Conservation (phyloP, 1,140 invertebrate genomes). For the Drosophila albomicans region DNA sequence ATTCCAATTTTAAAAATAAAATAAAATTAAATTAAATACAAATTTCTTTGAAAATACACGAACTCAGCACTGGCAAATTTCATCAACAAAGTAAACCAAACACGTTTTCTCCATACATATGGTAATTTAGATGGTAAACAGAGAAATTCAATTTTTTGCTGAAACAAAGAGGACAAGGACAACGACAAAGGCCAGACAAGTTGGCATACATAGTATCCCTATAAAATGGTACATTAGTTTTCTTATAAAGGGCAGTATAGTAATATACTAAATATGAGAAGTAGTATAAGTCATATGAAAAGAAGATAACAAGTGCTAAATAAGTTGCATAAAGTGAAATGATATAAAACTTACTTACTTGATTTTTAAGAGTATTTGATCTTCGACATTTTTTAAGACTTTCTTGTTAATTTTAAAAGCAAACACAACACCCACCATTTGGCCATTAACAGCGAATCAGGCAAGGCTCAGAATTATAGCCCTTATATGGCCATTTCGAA, state of each 20-base stretch:
- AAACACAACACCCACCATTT: conserved; percentile 55
- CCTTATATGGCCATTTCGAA: conserved; percentile 69
- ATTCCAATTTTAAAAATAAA: conserved; percentile 80
- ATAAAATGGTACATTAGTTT: not conserved
- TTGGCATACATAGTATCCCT: not conserved
- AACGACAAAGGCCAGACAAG: conserved; percentile 15
- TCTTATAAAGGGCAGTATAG: not conserved
- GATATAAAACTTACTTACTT: not conserved
- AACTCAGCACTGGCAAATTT: conserved; percentile 24
- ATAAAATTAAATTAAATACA: conserved; percentile 65
- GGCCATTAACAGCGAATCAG: conserved; percentile 74
- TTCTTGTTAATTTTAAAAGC: conserved; percentile 72
- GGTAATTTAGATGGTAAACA: conserved; percentile 56
- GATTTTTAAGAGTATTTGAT: conserved; percentile 6
- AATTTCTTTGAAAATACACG: conserved; percentile 67
- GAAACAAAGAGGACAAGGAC: conserved; percentile 11
- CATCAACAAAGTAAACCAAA: conserved; percentile 31
- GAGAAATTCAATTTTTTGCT: conserved; percentile 62
- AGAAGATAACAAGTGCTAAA: not conserved
- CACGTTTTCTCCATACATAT: conserved; percentile 60
- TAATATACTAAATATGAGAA: not conserved
- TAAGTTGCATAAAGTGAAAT: not conserved
- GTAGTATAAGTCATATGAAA: too few relatives aligned
- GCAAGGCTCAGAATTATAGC: conserved; percentile 42
- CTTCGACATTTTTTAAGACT: not conserved